These are phyloP conservation scores for Cosmia pyralina DNA, from an alignment of 2,888 invertebrate species.

Conservation along the genomic window DNA sequence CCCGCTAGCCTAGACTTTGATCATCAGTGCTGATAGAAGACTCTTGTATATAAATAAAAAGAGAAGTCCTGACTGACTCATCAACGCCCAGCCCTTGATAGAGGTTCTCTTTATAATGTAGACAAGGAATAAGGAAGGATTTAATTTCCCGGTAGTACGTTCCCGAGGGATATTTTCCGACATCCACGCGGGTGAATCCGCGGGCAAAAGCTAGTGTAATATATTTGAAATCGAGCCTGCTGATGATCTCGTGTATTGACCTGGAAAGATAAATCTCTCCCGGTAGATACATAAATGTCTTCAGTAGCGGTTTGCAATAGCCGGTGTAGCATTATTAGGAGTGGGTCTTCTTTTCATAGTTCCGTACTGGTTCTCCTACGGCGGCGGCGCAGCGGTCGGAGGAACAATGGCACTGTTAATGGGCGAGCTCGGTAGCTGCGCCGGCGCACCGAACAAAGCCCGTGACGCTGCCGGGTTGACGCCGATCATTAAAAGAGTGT, in stretches of 20 bases:
- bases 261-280: background rate
- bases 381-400: conserved; percentile 4
- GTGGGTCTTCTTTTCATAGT: conserved; percentile 31
- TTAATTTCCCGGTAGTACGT: no score
- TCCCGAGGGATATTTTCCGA: no score
- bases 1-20: no score
- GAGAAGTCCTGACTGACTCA: no score
- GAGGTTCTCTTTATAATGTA: no score
- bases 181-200: no score
- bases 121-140: no score
- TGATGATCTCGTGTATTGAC: background rate
- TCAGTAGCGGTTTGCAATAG: background rate
- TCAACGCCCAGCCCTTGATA: no score
- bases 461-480: conserved; percentile 42
- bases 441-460: conserved; percentile 56
- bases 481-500: conserved; percentile 6
- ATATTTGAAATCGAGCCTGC: background rate
- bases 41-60: no score
- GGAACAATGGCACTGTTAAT: conserved; percentile 63
- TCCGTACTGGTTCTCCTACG: background rate
- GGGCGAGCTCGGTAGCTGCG: conserved; percentile 60
- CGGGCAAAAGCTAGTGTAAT: no score
- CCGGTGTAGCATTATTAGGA: background rate
- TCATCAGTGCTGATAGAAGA: background rate
- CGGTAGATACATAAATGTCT: no score